Conservation (phyloP, 2,113 vertebrate species). For the Hemibates koningsi region DNA sequence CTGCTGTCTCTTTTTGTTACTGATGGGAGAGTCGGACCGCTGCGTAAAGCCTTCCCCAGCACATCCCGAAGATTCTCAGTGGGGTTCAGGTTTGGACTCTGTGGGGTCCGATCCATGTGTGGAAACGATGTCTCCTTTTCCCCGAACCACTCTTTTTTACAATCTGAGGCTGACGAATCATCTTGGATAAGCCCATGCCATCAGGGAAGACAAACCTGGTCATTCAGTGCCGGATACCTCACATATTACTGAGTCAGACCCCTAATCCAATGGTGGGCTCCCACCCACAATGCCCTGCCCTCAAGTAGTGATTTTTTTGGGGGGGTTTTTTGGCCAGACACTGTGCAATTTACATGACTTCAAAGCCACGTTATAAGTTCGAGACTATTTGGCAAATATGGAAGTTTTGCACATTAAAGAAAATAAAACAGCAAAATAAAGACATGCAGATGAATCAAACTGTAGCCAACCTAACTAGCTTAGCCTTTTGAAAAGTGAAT, state of each 20-base stretch:
- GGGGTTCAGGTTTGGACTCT: neutral
- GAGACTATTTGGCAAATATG: neutral
- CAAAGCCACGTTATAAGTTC: accelerated
- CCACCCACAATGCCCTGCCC: neutral
- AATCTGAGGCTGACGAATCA: neutral
- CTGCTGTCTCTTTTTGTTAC: accelerated
- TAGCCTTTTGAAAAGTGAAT: neutral
- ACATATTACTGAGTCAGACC: neutral
- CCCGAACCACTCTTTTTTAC: neutral
- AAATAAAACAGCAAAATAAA: neutral
- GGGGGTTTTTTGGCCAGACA: neutral
- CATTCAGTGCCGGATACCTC: neutral
- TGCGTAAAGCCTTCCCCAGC: neutral
- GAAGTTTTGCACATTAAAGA: neutral
- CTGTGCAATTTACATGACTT: neutral
- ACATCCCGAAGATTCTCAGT: neutral
- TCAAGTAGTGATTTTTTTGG: accelerated
- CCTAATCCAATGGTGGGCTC: neutral
- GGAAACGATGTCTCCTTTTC: neutral
- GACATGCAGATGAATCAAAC: neutral
- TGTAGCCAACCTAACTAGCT: accelerated
- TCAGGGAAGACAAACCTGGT: neutral
- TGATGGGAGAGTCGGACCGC: neutral
- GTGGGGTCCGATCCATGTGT: neutral
- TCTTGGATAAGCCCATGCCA: neutral